Evolutionary conservation across 2,113 vertebrate genomes (phyloP).

Genomic region (Lamprotornis superbus): DNA sequence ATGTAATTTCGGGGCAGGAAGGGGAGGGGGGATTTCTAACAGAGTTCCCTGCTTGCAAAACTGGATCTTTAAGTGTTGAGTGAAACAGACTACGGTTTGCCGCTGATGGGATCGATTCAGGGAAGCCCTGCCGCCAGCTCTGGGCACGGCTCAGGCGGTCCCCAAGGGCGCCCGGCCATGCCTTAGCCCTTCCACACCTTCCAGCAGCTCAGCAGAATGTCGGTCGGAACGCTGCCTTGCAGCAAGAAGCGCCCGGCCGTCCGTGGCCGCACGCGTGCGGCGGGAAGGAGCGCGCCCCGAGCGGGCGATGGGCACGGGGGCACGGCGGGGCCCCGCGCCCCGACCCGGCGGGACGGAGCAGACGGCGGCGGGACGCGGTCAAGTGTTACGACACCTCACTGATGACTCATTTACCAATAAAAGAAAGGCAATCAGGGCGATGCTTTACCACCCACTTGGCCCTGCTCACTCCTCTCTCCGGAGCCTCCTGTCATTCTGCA

Average conservation of each 20-base stretch:
- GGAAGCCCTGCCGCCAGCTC: background rate
- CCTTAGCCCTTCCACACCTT: background rate
- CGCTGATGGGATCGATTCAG: background rate
- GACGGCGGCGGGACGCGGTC: background rate
- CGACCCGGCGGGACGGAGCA: background rate
- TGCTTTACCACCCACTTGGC: background rate
- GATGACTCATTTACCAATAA: background rate
- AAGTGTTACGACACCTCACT: background rate
- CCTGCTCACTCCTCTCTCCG: background rate
- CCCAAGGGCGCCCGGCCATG: background rate
- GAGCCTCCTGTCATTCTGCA: background rate
- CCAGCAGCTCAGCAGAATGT: background rate
- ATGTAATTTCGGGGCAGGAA: background rate
- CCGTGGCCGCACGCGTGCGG: background rate
- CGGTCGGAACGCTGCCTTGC: background rate
- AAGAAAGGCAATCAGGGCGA: background rate
- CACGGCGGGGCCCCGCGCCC: background rate
- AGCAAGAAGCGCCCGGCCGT: rapidly evolving
- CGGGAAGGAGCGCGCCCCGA: background rate
- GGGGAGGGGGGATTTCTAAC: rapidly evolving
- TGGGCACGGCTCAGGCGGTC: background rate
- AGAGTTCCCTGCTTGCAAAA: background rate
- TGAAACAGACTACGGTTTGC: background rate
- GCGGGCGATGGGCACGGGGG: background rate
- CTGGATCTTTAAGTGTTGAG: background rate